phyloP scores from a whole-genome alignment of 2,113 vertebrate genomes.

The Balaeniceps rex region DNA sequence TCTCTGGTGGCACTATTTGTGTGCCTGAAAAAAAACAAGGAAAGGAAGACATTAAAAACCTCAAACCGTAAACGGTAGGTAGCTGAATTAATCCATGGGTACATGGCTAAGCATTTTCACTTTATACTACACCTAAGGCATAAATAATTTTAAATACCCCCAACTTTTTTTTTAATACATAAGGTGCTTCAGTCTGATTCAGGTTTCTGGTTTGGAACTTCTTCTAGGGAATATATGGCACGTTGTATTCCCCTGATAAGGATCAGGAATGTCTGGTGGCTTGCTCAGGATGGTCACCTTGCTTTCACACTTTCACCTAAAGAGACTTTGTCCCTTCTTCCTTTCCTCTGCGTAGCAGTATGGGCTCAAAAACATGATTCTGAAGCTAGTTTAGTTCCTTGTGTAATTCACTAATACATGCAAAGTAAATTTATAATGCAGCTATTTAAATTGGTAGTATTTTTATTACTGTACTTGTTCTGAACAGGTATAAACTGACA shows the following conservation, averaged over 20 bases:
- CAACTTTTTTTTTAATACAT: not conserved
- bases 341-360: not conserved
- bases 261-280: not conserved
- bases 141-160: not conserved
- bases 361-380: not conserved
- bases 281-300: not conserved
- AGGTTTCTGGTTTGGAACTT: not conserved
- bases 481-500: not conserved
- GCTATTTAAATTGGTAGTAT: too few relatives aligned
- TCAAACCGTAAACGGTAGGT: not conserved
- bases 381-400: not conserved
- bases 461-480: not conserved
- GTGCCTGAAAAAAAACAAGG: not conserved
- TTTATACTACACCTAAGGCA: not conserved
- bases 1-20: not conserved
- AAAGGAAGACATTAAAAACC: not conserved
- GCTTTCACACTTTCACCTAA: too few relatives aligned
- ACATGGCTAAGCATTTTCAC: not conserved
- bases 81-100: not conserved
- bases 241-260: fast-evolving
- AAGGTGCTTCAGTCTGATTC: not conserved
- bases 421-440: not conserved
- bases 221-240: not conserved
- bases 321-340: not conserved
- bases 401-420: not conserved